These are phyloP conservation scores for Regulus satrapa DNA, from an alignment of 2,113 vertebrate genomes.

Conservation along the genomic window DNA sequence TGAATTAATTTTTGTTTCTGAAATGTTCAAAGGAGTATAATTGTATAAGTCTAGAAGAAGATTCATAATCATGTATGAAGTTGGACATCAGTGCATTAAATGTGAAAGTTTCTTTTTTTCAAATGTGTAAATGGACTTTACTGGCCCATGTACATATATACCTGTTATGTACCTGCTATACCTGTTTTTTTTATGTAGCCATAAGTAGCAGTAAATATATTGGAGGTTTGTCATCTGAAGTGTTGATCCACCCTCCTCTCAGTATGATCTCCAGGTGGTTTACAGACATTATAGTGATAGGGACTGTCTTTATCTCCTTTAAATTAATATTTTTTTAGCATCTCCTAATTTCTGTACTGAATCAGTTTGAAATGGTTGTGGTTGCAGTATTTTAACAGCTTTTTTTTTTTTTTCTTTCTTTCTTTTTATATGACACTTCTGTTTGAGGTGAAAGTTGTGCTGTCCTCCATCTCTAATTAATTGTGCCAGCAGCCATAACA, in stretches of 20 bases:
- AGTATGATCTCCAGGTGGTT: neutral
- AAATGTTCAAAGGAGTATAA: neutral
- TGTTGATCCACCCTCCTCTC: neutral
- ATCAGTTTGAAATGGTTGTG: neutral
- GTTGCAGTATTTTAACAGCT: constrained; percentile 23
- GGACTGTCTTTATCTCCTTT: neutral
- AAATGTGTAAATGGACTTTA: neutral
- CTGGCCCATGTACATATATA: neutral
- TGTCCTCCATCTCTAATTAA: constrained; percentile 62
- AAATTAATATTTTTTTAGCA: constrained; percentile 17
- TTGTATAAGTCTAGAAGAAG: neutral
- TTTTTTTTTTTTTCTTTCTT: constrained; percentile 43
- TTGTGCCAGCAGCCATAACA: constrained; percentile 56
- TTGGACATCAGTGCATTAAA: neutral
- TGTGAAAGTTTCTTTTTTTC: neutral
- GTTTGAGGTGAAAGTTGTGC: constrained; percentile 57
- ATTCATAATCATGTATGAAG: neutral
- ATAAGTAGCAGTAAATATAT: neutral
- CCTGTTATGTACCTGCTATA: too few relatives aligned
- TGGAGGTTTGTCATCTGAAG: neutral
- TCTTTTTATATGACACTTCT: constrained; percentile 11
- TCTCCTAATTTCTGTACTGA: constrained; percentile 8
- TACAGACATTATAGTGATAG: neutral
- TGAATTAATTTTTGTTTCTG: neutral
- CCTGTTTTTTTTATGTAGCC: neutral